Evolutionary conservation across 2,888 invertebrate genomes (phyloP), one percentile per base, ranked within the genome.

Genomic region (Leptarthrus brevirostris): DNA sequence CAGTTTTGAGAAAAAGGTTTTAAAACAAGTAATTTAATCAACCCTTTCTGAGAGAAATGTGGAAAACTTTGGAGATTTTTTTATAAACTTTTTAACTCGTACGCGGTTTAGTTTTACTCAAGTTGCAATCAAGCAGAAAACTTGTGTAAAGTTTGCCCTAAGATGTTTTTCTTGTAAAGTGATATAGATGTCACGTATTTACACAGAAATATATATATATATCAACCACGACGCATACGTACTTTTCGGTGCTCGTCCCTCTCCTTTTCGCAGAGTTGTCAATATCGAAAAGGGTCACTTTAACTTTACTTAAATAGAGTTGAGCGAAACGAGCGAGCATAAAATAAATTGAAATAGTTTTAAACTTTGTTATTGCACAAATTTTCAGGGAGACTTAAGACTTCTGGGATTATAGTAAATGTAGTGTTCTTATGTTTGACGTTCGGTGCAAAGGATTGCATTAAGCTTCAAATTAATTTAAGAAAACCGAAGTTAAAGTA

Each of bases 321-420:
- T 18, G 26, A 54, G 54, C 26, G 6, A 24, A 54, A 3, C n/a
- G n/a, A n/a, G 10, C 30, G 30, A 54, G 14, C 24, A n/a, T 8
- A 47, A 16, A 53, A 26, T 74, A 49, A 72, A 72, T 72, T 74
- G 54, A 36, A 69, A 71, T 52, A 71, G 58, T 56, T 66, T 47
- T 12, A 71, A 72, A 71, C 18, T 74, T 64, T 49, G 34, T 73
- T 64, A 72, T 56, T 72, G 56, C 40, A 58, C 26, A 44, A 72
- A 54, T 72, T 72, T 36, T 47, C 6, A 5, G 14, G 26, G 4
- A 30, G n/a, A 30, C 52, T 52, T 6, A 10, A 6, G 54, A 54
- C 52, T 54, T 24, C 6, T 24, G 14, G 26, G 30, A 54, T 24
- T 22, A 24, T 24, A 18, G 26, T 24, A 5, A 24, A 24, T 26